These are phyloP conservation scores for Acipenser ruthenus DNA, from an alignment of 2,797 vertebrate genomes.

Conservation along the genomic window DNA sequence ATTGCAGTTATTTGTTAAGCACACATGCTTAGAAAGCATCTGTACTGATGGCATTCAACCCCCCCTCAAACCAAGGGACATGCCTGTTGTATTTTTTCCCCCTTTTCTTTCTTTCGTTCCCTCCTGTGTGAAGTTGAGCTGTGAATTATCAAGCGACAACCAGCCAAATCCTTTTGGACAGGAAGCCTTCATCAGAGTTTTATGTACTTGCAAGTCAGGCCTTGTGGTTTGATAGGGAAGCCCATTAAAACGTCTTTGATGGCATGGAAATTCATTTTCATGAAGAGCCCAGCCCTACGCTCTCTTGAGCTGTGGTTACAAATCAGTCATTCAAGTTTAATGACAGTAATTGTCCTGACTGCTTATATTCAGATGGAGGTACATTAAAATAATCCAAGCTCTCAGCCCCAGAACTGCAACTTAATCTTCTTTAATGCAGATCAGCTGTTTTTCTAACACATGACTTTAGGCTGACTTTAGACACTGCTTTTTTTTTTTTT, in stretches of 20 bases:
- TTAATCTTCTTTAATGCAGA: constrained; percentile 74
- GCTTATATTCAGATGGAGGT: constrained; percentile 61
- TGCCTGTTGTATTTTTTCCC: constrained; percentile 51
- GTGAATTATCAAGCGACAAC: constrained; percentile 75
- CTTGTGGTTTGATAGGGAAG: constrained; percentile 64
- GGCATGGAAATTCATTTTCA: constrained; percentile 72
- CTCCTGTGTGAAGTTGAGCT: constrained; percentile 48
- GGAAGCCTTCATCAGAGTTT: constrained; percentile 61
- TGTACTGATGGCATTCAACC: constrained; percentile 39
- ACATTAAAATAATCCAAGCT: constrained; percentile 67
- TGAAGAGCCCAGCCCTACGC: constrained; percentile 58
- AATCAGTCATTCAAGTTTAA: constrained; percentile 65
- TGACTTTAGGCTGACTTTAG: constrained; percentile 53
- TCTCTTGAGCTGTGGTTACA: constrained; percentile 71
- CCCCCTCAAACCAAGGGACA: constrained; percentile 51
- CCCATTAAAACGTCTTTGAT: constrained; percentile 73
- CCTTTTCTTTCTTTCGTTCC: constrained; percentile 23
- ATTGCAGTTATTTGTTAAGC: constrained; percentile 96
- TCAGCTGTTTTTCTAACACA: constrained; percentile 71
- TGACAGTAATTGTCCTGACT: constrained; percentile 69
- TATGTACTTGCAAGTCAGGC: constrained; percentile 58
- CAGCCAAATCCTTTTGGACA: constrained; percentile 70
- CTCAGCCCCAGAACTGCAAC: constrained; percentile 55
- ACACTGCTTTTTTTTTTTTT: constrained; percentile 31
- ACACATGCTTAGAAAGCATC: constrained; percentile 69